These are phyloP conservation scores for Epirrita christyi DNA, from an alignment of 2,888 invertebrate genomes.

Conservation along the genomic window DNA sequence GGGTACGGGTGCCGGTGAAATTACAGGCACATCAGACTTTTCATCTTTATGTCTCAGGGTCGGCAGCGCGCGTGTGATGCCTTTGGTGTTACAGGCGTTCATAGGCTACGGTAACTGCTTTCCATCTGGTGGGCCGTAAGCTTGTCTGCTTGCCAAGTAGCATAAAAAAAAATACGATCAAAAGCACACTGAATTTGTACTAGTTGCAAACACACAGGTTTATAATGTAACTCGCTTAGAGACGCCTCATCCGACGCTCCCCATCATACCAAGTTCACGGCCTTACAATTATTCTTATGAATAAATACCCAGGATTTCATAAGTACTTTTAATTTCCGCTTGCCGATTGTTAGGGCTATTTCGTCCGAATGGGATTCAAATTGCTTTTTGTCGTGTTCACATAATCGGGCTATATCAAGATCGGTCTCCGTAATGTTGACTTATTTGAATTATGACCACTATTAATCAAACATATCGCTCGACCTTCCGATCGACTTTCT, in stretches of 20 bases:
- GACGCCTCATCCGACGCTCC: not conserved
- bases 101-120: no score
- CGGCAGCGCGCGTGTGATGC: no score
- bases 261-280: not conserved
- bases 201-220: no score
- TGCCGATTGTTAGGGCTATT: conserved; percentile 53
- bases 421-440: conserved; percentile 39
- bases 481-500: conserved; percentile 26
- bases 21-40: no score
- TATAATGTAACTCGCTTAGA: no score
- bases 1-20: no score
- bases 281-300: conserved; percentile 60
- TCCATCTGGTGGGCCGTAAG: no score
- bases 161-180: no score
- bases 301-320: conserved; percentile 60
- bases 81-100: no score
- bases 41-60: no score
- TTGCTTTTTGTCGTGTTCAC: conserved; percentile 65
- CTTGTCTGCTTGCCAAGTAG: no score
- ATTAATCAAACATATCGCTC: conserved; percentile 33
- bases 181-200: no score
- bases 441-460: conserved; percentile 32
- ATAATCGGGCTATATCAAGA: conserved; percentile 58
- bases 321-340: conserved; percentile 62
- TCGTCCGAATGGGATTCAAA: conserved; percentile 61